Evolutionary conservation across 2,797 vertebrate species (phyloP), one percentile per base, ranked within the genome.

Genomic region (Halcyon smyrnensis): DNA sequence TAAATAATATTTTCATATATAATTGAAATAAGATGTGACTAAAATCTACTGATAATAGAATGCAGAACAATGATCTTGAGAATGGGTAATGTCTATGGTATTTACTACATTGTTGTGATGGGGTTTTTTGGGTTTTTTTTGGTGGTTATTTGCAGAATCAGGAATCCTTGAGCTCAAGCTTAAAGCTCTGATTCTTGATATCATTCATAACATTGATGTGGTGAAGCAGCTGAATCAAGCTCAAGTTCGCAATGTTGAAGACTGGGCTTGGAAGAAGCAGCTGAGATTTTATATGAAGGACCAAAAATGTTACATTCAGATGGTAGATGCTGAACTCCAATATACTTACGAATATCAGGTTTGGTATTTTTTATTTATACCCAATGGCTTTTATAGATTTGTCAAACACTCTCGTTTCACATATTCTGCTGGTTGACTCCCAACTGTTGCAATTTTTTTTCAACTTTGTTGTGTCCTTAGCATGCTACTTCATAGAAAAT

Each of bases 311-410:
- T 97, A 96, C 19, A 95, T 99, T 91, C 98, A 98, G 63, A 99
- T 99, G 99, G 99, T 99, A 91, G 99, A 99, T 90, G 99, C 99
- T 19, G 98, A 99, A 50, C 99, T 99, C 96, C 98, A 97, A 81
- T 99, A 99, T 86, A 99, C 99, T 7, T 99, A 99, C 0, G 99
- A 99, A 95, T 99, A 99, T 97, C 99, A 99, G 99, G 99, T 99
- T 93, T 65, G 81, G 11, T 57, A 28, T 84, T 64, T 91, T 87
- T 41, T 87, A 30, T 59, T 81, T 74, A 57, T 45, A 39, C 4
- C 1, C 46, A 6, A 19, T 74, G 41, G 17, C 23, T 78, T 85
- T 76, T 87, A 24, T 41, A 9, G 24, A 36, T 17, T 6, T 53
- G 5, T 83, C 24, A 53, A 59, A 41, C 10, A 27, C 6, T 28